Conservation (phyloP, 2,888 invertebrate species). For the Sialis lutaria region DNA sequence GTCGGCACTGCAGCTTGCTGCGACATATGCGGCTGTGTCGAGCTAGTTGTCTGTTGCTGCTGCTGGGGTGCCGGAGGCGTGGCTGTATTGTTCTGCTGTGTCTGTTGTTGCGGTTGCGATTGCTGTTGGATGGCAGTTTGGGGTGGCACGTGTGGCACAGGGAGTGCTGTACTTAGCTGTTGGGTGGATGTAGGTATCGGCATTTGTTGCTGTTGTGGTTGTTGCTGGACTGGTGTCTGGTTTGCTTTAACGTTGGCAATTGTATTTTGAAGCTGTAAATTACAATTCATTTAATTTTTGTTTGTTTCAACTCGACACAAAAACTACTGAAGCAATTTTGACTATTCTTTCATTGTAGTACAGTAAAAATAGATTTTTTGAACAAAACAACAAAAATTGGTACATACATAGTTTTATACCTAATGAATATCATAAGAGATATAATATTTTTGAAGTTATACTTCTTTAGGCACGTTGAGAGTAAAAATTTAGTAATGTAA, state of each 20-base stretch:
- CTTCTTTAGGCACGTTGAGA: too few species aligned
- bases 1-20: constrained; percentile 21
- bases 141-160: constrained; percentile 6
- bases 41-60: not conserved
- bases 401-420: too few species aligned
- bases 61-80: not conserved
- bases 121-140: not conserved
- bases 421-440: too few species aligned
- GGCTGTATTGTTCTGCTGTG: constrained; percentile 27
- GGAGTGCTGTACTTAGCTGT: constrained; percentile 5
- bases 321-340: too few species aligned
- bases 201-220: not conserved
- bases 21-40: constrained; percentile 16
- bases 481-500: too few species aligned
- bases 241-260: constrained; percentile 1
- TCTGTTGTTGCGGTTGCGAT: constrained; percentile 14
- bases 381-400: too few species aligned
- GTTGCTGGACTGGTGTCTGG: not conserved
- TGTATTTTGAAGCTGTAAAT: constrained; percentile 2
- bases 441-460: too few species aligned
- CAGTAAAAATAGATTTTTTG: too few species aligned
- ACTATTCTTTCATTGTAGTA: too few species aligned
- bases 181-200: not conserved
- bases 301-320: too few species aligned
- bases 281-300: too few species aligned